phyloP scores from a whole-genome alignment of 1,140 invertebrate genomes.

The Dryas iulia region DNA sequence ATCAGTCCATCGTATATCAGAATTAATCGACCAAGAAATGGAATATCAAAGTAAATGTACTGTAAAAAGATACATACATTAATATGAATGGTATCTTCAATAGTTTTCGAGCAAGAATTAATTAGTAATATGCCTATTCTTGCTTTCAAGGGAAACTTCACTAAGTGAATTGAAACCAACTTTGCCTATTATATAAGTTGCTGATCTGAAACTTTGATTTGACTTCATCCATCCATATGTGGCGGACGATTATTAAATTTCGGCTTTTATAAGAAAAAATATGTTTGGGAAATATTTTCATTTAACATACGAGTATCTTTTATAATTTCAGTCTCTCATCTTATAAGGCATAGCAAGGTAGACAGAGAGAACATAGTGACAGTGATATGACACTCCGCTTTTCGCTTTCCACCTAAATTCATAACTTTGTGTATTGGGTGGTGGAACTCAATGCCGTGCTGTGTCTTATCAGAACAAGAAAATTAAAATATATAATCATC shows the following conservation, averaged over 20 bases:
- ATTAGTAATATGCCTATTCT: constrained; percentile 28
- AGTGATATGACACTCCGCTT: no score
- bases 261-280: background rate
- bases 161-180: constrained; percentile 17
- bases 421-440: no score
- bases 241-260: constrained; percentile 8
- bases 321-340: no score
- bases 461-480: no score
- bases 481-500: no score
- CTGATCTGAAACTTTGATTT: constrained; percentile 17
- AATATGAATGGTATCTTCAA: constrained; percentile 1
- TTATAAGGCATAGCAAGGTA: no score
- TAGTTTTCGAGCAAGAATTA: constrained; percentile 20
- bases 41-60: constrained; percentile 24
- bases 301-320: no score
- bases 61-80: constrained; percentile 21
- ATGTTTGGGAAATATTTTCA: no score
- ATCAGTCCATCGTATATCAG: constrained; percentile 18
- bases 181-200: constrained; percentile 23
- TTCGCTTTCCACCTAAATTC: no score
- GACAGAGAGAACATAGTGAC: no score
- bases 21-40: constrained; percentile 23
- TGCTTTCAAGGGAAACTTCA: constrained; percentile 15
- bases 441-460: background rate
- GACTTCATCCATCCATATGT: constrained; percentile 11